Evolutionary conservation across 2,797 vertebrate species (phyloP), one percentile per base, ranked within the genome.

Genomic region (Ctenopoma kingsleyae): DNA sequence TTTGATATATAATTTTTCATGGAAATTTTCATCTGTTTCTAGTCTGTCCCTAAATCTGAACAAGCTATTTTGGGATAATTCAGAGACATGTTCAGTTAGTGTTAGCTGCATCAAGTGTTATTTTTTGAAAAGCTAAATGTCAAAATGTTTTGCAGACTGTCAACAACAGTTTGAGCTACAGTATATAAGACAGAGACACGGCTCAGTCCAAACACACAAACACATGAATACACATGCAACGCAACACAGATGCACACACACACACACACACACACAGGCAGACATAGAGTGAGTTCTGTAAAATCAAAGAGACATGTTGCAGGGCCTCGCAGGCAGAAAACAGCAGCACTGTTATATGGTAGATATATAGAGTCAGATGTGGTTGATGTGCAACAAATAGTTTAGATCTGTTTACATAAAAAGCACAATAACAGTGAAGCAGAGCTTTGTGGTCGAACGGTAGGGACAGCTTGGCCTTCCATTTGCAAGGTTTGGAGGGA

Each of bases 291-390:
- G 67, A 76, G 76, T 74, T 79, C 57, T 87, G 76, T 85, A 71
- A 84, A 90, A 88, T 89, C 82, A 88, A 81, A 78, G 59, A 67
- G 83, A 89, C 67, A 61, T 84, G 83, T 81, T 65, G 50, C 9
- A 11, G 30, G 78, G 75, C 71, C 82, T 89, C 2, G 55, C 63
- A 82, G 84, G 74, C 84, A 77, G 17, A 47, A 67, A 66, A 80
- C 59, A 71, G 62, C 41, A 0, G 47, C 63, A 20, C 49, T 46
- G 57, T 83, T 87, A 79, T 72, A 69, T 66, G 76, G 54, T 58
- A 70, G 54, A 86, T 76, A 76, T 76, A 78, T 86, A 74, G 61
- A 82, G 80, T 80, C 74, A 49, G 79, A 80, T 84, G 65, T 78
- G 83, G 63, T 64, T 36, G 63, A 77, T 46, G 62, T 85, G 82